A percentile compares a stretch with the other conserved stretches of the same genome.
These are phyloP conservation scores for Momotus momota DNA, from an alignment of 2,797 vertebrate species.

Conservation along the genomic window DNA sequence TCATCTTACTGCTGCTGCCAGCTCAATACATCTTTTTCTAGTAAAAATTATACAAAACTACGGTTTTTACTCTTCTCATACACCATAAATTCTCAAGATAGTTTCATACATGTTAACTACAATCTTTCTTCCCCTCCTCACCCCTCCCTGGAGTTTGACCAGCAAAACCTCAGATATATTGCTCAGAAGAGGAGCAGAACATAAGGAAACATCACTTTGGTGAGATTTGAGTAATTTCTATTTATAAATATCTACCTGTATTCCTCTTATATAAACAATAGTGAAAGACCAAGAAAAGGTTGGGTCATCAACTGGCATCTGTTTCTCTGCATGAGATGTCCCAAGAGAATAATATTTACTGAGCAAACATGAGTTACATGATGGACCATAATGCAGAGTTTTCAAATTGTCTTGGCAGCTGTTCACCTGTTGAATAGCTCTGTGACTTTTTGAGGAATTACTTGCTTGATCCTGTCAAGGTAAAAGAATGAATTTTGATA, in stretches of 20 bases:
- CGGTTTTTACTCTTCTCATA: constrained; percentile 41
- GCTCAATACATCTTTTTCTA: constrained; percentile 72
- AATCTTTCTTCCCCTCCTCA: not conserved
- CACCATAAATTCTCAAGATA: constrained; percentile 59
- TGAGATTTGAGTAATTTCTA: constrained; percentile 52
- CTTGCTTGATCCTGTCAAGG: constrained; percentile 72
- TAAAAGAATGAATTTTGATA: constrained; percentile 60
- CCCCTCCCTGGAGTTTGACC: constrained; percentile 2
- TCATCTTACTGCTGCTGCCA: constrained; percentile 59
- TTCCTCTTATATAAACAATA: constrained; percentile 50
- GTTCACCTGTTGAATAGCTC: constrained; percentile 73
- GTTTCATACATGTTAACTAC: constrained; percentile 33
- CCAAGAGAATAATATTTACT: constrained; percentile 47
- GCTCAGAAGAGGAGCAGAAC: not conserved
- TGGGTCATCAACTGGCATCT: constrained; percentile 44
- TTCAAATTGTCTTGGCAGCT: constrained; percentile 74
- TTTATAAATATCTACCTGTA: constrained; percentile 40
- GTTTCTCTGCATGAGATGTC: constrained; percentile 49
- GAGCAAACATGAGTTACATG: constrained; percentile 54
- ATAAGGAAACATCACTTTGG: constrained; percentile 39
- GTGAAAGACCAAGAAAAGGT: constrained; percentile 30
- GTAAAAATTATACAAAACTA: constrained; percentile 72
- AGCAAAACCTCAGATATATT: constrained; percentile 34
- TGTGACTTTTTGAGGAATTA: constrained; percentile 68
- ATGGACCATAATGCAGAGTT: constrained; percentile 52